These are phyloP conservation scores for Agrotis exclamationis DNA, from an alignment of 2,888 invertebrate genomes.

Conservation along the genomic window DNA sequence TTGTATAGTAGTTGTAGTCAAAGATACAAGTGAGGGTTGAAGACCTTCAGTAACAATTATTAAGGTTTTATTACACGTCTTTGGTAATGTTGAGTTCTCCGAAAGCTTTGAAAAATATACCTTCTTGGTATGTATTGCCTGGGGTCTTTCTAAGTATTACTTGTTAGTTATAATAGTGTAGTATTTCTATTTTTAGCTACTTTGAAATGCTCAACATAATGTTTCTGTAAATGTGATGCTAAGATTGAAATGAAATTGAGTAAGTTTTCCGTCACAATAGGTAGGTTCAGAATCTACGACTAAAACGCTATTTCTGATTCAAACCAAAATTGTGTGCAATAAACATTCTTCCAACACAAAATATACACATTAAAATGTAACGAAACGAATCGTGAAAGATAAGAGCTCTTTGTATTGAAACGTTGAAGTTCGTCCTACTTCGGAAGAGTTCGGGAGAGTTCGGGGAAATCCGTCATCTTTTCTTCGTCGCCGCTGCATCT, in stretches of 20 bases:
- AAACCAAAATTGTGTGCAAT: constrained; percentile 54
- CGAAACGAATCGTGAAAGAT: constrained; percentile 79
- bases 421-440: constrained; percentile 44
- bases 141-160: background rate
- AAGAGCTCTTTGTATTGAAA: constrained; percentile 66
- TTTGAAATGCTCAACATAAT: background rate
- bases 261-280: background rate
- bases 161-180: background rate
- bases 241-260: background rate
- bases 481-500: constrained; percentile 61
- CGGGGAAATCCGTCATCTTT: constrained; percentile 68
- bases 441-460: constrained; percentile 35
- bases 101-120: constrained; percentile 27
- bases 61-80: constrained; percentile 25
- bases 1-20: background rate
- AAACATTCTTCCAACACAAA: constrained; percentile 41
- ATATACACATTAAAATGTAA: constrained; percentile 71
- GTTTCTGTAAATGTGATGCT: background rate
- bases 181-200: background rate
- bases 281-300: background rate
- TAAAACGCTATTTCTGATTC: constrained; percentile 13
- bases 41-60: constrained; percentile 19
- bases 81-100: constrained; percentile 7
- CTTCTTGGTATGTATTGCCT: constrained; percentile 2
- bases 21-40: constrained; percentile 13